phyloP scores from a whole-genome alignment of 2,113 vertebrate genomes.

The Hemiprocne comata region DNA sequence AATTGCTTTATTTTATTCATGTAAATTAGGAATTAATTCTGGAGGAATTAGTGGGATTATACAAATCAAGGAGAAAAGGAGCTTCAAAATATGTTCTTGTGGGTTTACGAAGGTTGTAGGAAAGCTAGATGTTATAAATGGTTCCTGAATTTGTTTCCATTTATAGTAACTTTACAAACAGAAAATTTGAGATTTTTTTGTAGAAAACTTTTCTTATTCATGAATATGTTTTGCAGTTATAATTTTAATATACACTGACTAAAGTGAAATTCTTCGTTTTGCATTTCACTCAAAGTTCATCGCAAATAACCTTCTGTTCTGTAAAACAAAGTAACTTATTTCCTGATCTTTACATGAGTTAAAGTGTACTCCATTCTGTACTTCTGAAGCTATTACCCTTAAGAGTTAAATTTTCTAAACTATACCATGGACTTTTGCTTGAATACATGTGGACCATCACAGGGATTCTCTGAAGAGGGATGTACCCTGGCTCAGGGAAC shows the following conservation, averaged over 20 bases:
- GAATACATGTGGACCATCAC: background rate
- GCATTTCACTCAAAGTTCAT: background rate
- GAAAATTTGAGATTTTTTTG: background rate
- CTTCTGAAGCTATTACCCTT: background rate
- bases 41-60: background rate
- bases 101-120: background rate
- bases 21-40: background rate
- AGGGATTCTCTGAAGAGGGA: background rate
- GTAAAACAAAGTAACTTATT: background rate
- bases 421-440: background rate
- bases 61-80: background rate
- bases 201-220: background rate
- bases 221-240: background rate
- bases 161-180: background rate
- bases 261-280: background rate
- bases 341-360: background rate
- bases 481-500: background rate
- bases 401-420: background rate
- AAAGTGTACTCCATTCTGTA: background rate
- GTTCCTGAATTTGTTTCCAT: background rate
- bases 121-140: background rate
- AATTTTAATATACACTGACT: background rate
- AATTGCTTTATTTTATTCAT: background rate
- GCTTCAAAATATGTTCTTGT: background rate
- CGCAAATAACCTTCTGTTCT: background rate